Evolutionary conservation across 2,888 invertebrate genomes (phyloP), one percentile per base, ranked within the genome.

Genomic region (Anthoptus insignis): DNA sequence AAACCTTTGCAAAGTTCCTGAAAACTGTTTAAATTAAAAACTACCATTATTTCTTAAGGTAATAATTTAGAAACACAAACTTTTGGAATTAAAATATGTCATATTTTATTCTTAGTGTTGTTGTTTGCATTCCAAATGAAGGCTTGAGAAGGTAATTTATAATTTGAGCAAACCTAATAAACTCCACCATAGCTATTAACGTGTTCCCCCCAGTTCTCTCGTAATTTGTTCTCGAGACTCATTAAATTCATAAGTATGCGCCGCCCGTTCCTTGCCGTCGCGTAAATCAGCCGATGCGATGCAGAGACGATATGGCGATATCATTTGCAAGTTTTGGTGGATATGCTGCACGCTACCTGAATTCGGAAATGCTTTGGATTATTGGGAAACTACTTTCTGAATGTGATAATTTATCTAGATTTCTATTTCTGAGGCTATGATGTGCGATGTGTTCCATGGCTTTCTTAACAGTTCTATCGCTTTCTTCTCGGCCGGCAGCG

Each of bases 221-320:
- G 74, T 88, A 86, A 87, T 87, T 88, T 85, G 86, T 87, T 87
- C 83, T 75, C 71, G 75, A 78, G 80, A 80, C 86, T 89, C 87
- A 87, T 89, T 88, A 86, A 87, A 88, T 87, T 88, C 86, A 84
- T 87, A 86, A 88, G 86, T 86, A 86, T 84, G 83, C 86, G 80
- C 76, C 73, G 77, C 77, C 73, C 73, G 75, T 68, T 72, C 70
- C 67, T 63, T 39, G 49, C 13, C 59, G 70, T 72, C 79, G 78
- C 72, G 69, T 75, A 80, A 83, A 83, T 75, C 76, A 76, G 60
- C 64, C 60, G 68, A 64, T 68, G 69, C 59, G 68, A 66, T 69
- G 68, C 57, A 59, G 54, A 39, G 58, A 59, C 42, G 57, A 42
- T 57, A 39, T 32, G 50, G 47, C 59, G 21, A 52, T 57, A 56